Percentiles rank a stretch among this genome's conserved stretches.
These are phyloP conservation scores for Diplodus puntazzo DNA, from an alignment of 2,797 vertebrate species.

Conservation along the genomic window DNA sequence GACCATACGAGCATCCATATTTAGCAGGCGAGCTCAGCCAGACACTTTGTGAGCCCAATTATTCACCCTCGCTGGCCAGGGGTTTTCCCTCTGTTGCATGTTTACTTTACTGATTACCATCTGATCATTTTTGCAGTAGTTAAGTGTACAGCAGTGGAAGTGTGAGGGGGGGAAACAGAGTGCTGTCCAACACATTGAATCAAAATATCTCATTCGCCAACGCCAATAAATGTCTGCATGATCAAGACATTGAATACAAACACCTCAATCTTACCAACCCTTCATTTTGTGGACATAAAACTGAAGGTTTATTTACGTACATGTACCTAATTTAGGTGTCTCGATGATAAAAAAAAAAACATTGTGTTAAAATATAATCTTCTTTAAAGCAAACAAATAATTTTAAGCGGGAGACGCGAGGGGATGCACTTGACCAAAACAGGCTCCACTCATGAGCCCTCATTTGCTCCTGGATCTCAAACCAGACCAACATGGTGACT, in stretches of 20 bases:
- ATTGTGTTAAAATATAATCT: too few species aligned
- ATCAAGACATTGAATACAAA: not conserved
- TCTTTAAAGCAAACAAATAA: not conserved
- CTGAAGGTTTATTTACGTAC: not conserved
- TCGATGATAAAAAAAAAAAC: not conserved
- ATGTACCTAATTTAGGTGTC: not conserved
- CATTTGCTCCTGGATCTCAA: too few species aligned
- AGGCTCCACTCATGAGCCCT: too few species aligned
- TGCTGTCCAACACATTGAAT: not conserved
- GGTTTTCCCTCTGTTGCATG: slow-evolving; percentile 44
- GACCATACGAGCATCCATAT: slow-evolving; percentile 63
- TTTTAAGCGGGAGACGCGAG: too few species aligned
- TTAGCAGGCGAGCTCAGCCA: slow-evolving; percentile 53
- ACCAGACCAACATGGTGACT: too few species aligned
- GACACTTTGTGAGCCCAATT: slow-evolving; percentile 49
- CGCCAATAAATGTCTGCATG: not conserved
- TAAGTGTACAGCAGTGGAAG: not conserved
- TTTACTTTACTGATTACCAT: slow-evolving; percentile 51
- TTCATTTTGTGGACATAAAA: not conserved
- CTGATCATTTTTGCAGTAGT: slow-evolving; percentile 18
- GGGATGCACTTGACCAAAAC: too few species aligned
- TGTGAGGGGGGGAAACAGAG: not conserved
- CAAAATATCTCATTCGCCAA: not conserved
- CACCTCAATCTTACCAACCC: not conserved
- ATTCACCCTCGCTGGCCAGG: slow-evolving; percentile 37